Evolutionary conservation across 2,797 vertebrate species (phyloP).

Genomic region (Manis pentadactyla): DNA sequence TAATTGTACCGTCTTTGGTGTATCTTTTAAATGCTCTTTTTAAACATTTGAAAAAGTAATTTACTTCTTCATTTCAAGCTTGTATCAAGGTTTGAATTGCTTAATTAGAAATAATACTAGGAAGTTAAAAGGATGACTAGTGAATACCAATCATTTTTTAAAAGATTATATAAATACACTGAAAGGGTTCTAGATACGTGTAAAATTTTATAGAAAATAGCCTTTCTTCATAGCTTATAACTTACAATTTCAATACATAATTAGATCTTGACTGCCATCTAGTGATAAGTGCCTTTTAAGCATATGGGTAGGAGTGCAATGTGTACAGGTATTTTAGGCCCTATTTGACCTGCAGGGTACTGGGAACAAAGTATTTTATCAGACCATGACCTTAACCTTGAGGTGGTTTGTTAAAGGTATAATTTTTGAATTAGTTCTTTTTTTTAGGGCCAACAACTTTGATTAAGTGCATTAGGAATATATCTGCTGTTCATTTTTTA

Average conservation of each 20-base stretch:
- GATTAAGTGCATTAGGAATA: neutral
- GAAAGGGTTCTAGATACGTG: neutral
- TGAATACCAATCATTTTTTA: neutral
- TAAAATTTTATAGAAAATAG: neutral
- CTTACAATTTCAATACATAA: neutral
- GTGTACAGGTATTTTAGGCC: neutral
- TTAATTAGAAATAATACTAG: neutral
- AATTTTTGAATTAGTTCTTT: neutral
- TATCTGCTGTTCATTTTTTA: neutral
- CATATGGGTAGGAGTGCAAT: neutral
- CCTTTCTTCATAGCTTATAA: neutral
- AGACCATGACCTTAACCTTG: neutral
- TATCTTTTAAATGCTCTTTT: neutral
- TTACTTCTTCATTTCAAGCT: neutral
- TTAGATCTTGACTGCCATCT: conserved; percentile 59
- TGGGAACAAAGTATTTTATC: neutral
- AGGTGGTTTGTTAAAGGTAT: neutral
- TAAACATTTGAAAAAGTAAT: neutral
- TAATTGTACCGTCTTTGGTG: neutral
- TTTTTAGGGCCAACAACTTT: neutral
- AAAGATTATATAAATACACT: neutral
- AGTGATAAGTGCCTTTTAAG: neutral
- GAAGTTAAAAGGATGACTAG: neutral
- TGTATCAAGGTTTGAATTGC: conserved; percentile 17
- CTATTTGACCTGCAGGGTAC: neutral